Base-by-base conservation (phyloP, 2,888 invertebrate genomes). In the Xylophagus ater region DNA sequence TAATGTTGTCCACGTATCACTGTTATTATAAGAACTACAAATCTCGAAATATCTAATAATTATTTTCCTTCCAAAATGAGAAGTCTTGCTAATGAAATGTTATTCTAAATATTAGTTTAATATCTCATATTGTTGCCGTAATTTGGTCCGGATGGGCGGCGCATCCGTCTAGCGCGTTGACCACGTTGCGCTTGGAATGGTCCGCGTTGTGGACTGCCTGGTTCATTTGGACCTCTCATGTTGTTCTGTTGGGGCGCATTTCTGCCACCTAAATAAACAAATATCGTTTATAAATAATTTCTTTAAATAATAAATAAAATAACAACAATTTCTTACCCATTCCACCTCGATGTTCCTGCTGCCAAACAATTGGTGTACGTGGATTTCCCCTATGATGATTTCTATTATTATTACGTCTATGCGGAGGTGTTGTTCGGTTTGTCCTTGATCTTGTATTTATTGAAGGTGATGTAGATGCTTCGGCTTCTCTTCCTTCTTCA, bases 401-500 rank as follows among this genome's bases (percentile, higher is more conserved):
- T 49, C 56, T 24, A 47, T 54, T 49, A 61, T 50, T 50, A 6
- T 60, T 47, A n/a, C 62, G 55, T 24, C 58, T 52, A 40, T 67
- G 53, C 20, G 60, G 58, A 26, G 54, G 60, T 42, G 54, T 49
- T 10, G 58, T 49, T 49, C 62, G 48, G 49, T 60, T 40, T 41
- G 58, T 53, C 12, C 64, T 64, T 3, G 57, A 63, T 2, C 74
- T 62, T 4, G 73, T 73, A 46, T 73, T 75, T 33, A 72, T 71
- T 14, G 74, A 74, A 3, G 73, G 75, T 2, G 70, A 68, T n/a
- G 62, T 55, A 46, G 75, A 76, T 2, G 85, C 85, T 60, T 85
- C 85, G 2, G 85, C 85, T 64, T 85, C 85, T 35, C 85, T 76
- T 3, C 81, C 84, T 56, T 85, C 85, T 58, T 84, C 83, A 8